Evolutionary conservation across 2,888 invertebrate genomes (phyloP).

Genomic region (Hypomecis atomaria): DNA sequence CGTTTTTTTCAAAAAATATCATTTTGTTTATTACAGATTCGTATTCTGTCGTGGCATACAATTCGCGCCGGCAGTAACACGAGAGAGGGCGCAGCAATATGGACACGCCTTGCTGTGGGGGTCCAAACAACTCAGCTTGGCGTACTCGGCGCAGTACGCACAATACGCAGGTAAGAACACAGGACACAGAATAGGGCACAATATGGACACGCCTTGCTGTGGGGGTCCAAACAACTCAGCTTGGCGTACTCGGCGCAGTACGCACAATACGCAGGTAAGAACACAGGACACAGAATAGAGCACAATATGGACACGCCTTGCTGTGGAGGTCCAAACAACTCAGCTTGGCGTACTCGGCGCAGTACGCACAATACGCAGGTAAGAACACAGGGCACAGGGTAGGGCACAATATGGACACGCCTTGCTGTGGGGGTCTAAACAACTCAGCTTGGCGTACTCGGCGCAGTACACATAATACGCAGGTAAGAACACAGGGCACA

Average conservation of each 20-base stretch:
- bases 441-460: conserved; percentile 95
- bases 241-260: conserved; percentile 97
- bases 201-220: conserved; percentile 95
- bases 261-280: conserved; percentile 91
- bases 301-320: conserved; percentile 96
- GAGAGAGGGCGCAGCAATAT: conserved; percentile 97
- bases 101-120: conserved; percentile 98
- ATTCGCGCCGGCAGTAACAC: conserved; percentile 92
- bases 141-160: conserved; percentile 96
- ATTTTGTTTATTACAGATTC: conserved; percentile 84
- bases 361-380: conserved; percentile 95
- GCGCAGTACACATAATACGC: conserved; percentile 97
- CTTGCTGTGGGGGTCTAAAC: conserved; percentile 98
- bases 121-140: conserved; percentile 96
- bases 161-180: conserved; percentile 89
- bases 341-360: conserved; percentile 95
- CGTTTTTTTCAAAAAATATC: no score
- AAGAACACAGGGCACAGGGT: conserved; percentile 87
- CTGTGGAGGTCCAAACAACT: conserved; percentile 98
- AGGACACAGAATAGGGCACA: conserved; percentile 94
- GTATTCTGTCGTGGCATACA: conserved; percentile 94
- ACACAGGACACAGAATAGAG: conserved; percentile 90
- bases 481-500: conserved; percentile 65
- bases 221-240: conserved; percentile 98
- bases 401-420: conserved; percentile 96